Evolutionary conservation across 2,888 invertebrate species (phyloP), one percentile per base, ranked within the genome.

Genomic region (Furcula furcula): DNA sequence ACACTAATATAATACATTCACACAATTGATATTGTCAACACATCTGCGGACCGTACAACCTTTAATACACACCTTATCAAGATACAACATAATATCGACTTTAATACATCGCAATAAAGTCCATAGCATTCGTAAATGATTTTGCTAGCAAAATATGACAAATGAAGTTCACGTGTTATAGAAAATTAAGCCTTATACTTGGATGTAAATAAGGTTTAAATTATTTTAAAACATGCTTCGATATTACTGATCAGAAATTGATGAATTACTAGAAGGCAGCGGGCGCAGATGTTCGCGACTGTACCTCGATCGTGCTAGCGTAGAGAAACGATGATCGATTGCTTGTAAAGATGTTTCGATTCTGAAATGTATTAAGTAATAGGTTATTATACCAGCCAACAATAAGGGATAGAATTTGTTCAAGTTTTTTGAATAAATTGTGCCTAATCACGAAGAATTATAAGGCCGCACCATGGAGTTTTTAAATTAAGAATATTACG

Each of bases 241-340:
- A 39, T 46, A 55, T 31, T 37, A 19, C 36, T 30, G 31, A 37
- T 31, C 47, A 40, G 42, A 52, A 55, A 15, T 27, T 58, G 55
- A 58, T 61, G 41, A 48, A 58, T 58, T 51, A 45, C 39, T 34
- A 5, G 21, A 7, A 30, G 39, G 39, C 39, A 40, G 47, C 37
- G 46, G 40, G 34, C 54, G 44, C 54, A 61, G 56, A 48, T 59
- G 60, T 42, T 47, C 42, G 53, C 52, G 31, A 47, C 30, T 31
- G 41, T 28, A 42, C 31, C 41, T 33, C 40, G 41, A 36, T 52
- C 38, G 42, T 32, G 50, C 36, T n/a, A 50, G 42, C 39, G 44
- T 49, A 54, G 49, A 31, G 23, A 14, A 14, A 37, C 14, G 19
- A 59, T 60, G 60, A 60, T 63, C 46, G 63, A 60, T 54, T 46